These are phyloP conservation scores for Melolontha melolontha DNA, from an alignment of 2,888 invertebrate species.

Conservation along the genomic window DNA sequence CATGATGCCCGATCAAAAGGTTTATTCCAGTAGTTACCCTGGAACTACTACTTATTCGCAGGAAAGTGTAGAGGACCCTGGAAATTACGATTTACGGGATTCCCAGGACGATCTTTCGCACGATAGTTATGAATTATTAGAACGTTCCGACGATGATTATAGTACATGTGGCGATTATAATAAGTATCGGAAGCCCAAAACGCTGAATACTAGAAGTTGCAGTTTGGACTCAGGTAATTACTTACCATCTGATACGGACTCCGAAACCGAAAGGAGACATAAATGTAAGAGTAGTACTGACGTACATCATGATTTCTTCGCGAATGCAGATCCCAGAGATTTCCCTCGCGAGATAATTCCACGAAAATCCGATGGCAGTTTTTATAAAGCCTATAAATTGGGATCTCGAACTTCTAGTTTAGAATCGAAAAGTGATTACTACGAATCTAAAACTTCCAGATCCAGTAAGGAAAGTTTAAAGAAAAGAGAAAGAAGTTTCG, in stretches of 20 bases:
- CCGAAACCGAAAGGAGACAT: slow-evolving; percentile 69
- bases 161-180: slow-evolving; percentile 63
- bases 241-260: slow-evolving; percentile 80
- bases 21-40: slow-evolving; percentile 89
- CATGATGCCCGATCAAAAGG: slow-evolving; percentile 74
- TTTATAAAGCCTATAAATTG: slow-evolving; percentile 77
- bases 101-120: slow-evolving; percentile 90
- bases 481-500: slow-evolving; percentile 64
- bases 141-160: slow-evolving; percentile 78
- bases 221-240: slow-evolving; percentile 84
- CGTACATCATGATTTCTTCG: slow-evolving; percentile 81
- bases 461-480: slow-evolving; percentile 70
- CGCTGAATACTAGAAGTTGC: slow-evolving; percentile 71
- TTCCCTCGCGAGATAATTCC: slow-evolving; percentile 79
- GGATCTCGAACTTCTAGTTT: slow-evolving; percentile 77
- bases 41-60: slow-evolving; percentile 78
- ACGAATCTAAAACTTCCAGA: slow-evolving; percentile 73
- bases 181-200: slow-evolving; percentile 58
- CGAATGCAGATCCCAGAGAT: slow-evolving; percentile 81
- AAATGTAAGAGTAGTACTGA: slow-evolving; percentile 76
- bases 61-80: slow-evolving; percentile 75
- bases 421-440: slow-evolving; percentile 77
- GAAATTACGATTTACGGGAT: slow-evolving; percentile 73
- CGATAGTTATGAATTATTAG: slow-evolving; percentile 88
- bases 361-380: slow-evolving; percentile 79